A percentile compares a stretch with the other conserved stretches of the same genome.
Conservation (phyloP, 2,888 invertebrate species). For the Hipparchia semele region DNA sequence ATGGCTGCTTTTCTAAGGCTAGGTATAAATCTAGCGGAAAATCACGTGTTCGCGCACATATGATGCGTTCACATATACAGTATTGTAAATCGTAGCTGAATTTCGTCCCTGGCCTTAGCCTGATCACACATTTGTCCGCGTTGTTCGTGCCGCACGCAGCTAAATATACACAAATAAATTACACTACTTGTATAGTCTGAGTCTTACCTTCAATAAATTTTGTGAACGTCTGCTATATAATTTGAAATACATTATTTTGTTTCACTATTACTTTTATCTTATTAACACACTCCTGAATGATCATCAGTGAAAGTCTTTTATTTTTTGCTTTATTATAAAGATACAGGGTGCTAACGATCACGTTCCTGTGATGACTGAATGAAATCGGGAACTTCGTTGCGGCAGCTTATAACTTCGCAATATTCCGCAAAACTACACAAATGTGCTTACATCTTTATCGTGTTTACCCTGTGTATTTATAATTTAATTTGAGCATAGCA, state of each 20-base stretch:
- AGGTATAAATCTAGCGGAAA: too few relatives aligned
- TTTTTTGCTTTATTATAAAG: background rate
- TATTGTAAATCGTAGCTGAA: too few relatives aligned
- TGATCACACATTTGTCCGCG: background rate
- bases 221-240: background rate
- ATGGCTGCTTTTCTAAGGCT: too few relatives aligned
- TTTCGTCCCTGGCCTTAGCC: background rate
- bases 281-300: conserved; percentile 29
- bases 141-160: background rate
- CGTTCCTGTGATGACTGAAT: too few relatives aligned
- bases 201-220: background rate
- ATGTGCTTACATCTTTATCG: background rate
- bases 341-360: background rate
- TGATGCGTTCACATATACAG: too few relatives aligned
- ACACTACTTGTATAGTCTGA: background rate
- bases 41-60: too few relatives aligned
- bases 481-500: background rate
- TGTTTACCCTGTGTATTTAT: background rate
- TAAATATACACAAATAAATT: background rate
- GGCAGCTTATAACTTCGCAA: too few relatives aligned
- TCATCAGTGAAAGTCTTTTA: background rate
- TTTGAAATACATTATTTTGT: conserved; percentile 43
- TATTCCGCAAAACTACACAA: too few relatives aligned
- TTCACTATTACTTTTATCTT: conserved; percentile 39
- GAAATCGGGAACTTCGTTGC: too few relatives aligned